Percentiles rank a stretch among this genome's conserved stretches.
These are phyloP conservation scores for Sciurus niger DNA, from an alignment of 2,113 vertebrate genomes.

Conservation along the genomic window DNA sequence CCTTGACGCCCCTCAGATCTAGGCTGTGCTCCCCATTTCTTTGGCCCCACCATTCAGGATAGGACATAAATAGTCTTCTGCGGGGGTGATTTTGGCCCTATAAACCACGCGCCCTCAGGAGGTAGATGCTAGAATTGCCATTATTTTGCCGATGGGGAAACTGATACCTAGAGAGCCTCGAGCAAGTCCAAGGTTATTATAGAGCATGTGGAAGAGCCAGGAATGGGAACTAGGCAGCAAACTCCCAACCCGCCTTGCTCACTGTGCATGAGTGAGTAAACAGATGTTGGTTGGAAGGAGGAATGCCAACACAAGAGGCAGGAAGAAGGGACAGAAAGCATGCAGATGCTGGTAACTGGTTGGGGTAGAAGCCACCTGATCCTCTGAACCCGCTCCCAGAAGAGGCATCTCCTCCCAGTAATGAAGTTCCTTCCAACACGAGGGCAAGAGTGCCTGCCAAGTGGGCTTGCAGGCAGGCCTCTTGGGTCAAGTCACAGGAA, in stretches of 20 bases:
- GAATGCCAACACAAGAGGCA: not conserved
- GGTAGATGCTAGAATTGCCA: not conserved
- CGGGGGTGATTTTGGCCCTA: not conserved
- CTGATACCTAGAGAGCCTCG: not conserved
- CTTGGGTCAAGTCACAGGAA: not conserved
- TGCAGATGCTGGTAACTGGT: not conserved
- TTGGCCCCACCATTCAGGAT: not conserved
- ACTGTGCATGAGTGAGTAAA: not conserved
- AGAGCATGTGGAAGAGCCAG: not conserved
- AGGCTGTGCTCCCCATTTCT: rapidly evolving
- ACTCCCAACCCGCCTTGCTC: not conserved
- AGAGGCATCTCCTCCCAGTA: not conserved
- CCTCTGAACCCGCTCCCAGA: not conserved
- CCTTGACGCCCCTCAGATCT: rapidly evolving
- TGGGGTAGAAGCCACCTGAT: not conserved
- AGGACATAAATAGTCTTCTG: not conserved
- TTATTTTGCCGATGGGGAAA: not conserved
- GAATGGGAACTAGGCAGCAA: not conserved
- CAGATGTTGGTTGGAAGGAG: not conserved
- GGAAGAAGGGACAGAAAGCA: not conserved
- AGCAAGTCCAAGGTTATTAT: not conserved
- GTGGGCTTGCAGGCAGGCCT: not conserved
- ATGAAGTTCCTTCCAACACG: not conserved
- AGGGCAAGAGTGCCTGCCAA: not conserved
- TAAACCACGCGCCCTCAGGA: not conserved